Conservation (phyloP, 2,797 vertebrate species). For the Epinephelus coioides region DNA sequence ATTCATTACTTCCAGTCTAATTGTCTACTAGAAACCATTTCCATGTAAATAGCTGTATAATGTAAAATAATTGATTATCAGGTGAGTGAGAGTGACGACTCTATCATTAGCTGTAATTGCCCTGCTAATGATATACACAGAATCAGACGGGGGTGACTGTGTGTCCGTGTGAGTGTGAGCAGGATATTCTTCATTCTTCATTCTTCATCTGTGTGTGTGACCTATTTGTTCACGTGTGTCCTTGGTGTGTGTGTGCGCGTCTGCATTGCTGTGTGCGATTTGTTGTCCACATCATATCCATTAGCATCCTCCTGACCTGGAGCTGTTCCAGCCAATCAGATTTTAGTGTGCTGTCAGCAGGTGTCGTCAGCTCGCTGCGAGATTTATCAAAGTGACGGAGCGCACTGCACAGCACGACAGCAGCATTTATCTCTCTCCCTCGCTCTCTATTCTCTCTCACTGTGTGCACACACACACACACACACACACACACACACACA, state of each 20-base stretch:
- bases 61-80: constrained; percentile 58
- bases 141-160: constrained; percentile 44
- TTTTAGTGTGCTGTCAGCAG: constrained; percentile 82
- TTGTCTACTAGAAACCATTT: constrained; percentile 32
- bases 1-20: constrained; percentile 48
- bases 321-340: constrained; percentile 83
- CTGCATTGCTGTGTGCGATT: constrained; percentile 54
- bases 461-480: constrained; percentile 18
- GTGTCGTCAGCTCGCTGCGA: constrained; percentile 84
- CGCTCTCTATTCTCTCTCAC: constrained; percentile 34
- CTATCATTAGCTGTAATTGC: constrained; percentile 66
- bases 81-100: constrained; percentile 52
- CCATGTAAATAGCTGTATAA: constrained; percentile 31
- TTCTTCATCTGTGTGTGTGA: constrained; percentile 20
- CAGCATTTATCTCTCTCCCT: constrained; percentile 80
- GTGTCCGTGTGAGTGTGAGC: constrained; percentile 28
- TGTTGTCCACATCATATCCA: constrained; percentile 82
- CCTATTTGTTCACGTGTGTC: constrained; percentile 42
- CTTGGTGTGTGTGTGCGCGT: constrained; percentile 23
- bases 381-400: constrained; percentile 87
- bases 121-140: constrained; percentile 65
- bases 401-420: constrained; percentile 77
- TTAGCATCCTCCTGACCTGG: constrained; percentile 81
- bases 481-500: constrained; percentile 11
- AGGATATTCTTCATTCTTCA: constrained; percentile 9